Conservation (phyloP, 1,140 invertebrate genomes). For the Sitobion miscanthi region DNA sequence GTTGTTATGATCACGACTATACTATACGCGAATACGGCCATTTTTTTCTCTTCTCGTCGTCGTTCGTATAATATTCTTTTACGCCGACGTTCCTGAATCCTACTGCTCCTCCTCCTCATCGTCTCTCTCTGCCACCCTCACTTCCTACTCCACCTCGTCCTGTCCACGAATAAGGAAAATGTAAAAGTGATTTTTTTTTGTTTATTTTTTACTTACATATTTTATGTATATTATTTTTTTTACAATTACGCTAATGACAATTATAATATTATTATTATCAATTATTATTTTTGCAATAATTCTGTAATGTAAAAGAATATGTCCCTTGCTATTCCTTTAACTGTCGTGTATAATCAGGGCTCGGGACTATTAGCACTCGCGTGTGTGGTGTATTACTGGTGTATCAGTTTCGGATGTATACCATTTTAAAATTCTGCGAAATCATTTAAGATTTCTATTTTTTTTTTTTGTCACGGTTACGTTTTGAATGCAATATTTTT, state of each 20-base stretch:
- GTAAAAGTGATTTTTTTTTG: neutral
- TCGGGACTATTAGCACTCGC: neutral
- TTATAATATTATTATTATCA: neutral
- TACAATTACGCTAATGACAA: neutral
- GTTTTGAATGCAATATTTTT: neutral
- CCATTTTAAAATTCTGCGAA: neutral
- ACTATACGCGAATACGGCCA: constrained; percentile 15
- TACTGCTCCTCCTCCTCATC: neutral
- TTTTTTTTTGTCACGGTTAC: neutral
- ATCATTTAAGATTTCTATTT: neutral
- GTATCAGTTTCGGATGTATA: neutral
- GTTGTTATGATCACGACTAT: constrained; percentile 12
- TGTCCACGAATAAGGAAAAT: neutral
- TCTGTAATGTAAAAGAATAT: neutral
- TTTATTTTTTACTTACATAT: neutral
- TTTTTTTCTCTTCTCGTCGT: constrained; percentile 13
- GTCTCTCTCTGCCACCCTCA: neutral
- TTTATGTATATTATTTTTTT: neutral
- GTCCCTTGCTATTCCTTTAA: neutral
- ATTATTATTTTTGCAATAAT: constrained; percentile 7
- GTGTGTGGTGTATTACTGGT: neutral
- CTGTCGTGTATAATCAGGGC: neutral
- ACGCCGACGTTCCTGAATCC: neutral
- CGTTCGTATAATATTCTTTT: neutral
- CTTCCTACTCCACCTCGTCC: neutral